Evolutionary conservation across 2,797 vertebrate species (phyloP).

Genomic region (Melanotaenia nigrans): DNA sequence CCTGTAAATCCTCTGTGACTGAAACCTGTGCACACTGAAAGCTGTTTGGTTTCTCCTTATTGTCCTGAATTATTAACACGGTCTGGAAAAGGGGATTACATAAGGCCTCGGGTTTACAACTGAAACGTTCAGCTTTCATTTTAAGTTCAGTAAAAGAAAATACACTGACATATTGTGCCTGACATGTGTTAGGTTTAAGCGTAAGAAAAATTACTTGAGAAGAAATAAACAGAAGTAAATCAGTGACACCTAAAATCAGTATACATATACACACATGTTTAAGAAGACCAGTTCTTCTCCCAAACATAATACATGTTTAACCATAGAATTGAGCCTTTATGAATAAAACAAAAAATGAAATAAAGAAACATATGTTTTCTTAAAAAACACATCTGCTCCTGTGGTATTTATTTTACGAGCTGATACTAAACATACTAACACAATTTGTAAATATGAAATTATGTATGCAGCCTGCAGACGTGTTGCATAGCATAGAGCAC

Average conservation of each 20-base stretch:
- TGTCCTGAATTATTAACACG: slow-evolving; percentile 77
- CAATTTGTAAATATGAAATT: slow-evolving; percentile 49
- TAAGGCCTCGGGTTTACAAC: slow-evolving; percentile 73
- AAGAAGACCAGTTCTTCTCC: slow-evolving; percentile 46
- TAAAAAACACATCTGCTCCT: background rate
- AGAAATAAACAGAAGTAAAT: slow-evolving; percentile 68
- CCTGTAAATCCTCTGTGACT: slow-evolving; percentile 69
- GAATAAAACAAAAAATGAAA: slow-evolving; percentile 1
- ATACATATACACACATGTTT: slow-evolving; percentile 65
- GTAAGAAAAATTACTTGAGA: slow-evolving; percentile 52
- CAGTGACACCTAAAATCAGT: slow-evolving; percentile 59
- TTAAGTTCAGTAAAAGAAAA: slow-evolving; percentile 53
- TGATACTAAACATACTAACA: slow-evolving; percentile 41
- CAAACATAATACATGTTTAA: background rate
- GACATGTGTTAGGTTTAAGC: slow-evolving; percentile 51
- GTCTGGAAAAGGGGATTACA: slow-evolving; percentile 71
- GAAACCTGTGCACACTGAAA: slow-evolving; percentile 62
- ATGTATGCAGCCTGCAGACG: slow-evolving; percentile 42
- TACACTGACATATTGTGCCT: slow-evolving; percentile 56
- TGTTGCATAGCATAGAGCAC: slow-evolving; percentile 44
- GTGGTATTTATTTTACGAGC: background rate
- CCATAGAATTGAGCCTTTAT: slow-evolving; percentile 4
- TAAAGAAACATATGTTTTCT: background rate
- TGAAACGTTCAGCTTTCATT: slow-evolving; percentile 70
- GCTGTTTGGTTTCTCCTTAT: slow-evolving; percentile 69